Evolutionary conservation across 1,140 invertebrate genomes (phyloP), one percentile per base, ranked within the genome.

Genomic region (Platorchestia sp.): DNA sequence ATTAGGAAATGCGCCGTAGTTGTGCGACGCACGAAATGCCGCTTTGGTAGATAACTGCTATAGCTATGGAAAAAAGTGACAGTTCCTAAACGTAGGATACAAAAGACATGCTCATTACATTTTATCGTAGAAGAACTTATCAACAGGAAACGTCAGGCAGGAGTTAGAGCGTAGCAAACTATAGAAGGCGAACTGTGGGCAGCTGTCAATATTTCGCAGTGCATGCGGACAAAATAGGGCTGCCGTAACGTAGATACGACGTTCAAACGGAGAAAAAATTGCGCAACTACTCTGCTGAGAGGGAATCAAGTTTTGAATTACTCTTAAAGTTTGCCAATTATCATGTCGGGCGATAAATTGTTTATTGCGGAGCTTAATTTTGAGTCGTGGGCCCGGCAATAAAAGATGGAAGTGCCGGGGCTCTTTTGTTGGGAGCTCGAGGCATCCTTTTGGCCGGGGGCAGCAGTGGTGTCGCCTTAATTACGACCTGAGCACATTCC

Each of bases 401-500:
- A 89, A 89, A 89, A 89, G 59, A 89, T 89, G 87, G 87, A 41
- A 89, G 87, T 42, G 87, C 87, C 41, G 87, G 42, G 87, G 43
- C 87, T 89, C 87, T 89, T 89, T 89, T 89, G 87, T 42, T 44
- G 45, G 91, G 45, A 7, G 43, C 91, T 45, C 7, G 45, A 45
- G 91, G 91, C 91, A 45, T 93, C 91, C 43, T 22, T 93, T 44
- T 42, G 44, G 43, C 91, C 91, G 0, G 91, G 40, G 45, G 91
- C 91, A 44, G 7, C 44, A 19, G 91, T 93, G 45, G 91, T 93
- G 91, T 93, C 91, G 43, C 91, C 91, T 93, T 93, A 93, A 93
- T 93, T 93, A 93, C 91, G 91, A 93, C 40, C 44, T 45, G 43
- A 93, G 45, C 43, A 93, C 91, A 93, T 93, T 93, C 91, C 91